Conservation (phyloP, 2,797 vertebrate species). For the Acipenser oxyrinchus region DNA sequence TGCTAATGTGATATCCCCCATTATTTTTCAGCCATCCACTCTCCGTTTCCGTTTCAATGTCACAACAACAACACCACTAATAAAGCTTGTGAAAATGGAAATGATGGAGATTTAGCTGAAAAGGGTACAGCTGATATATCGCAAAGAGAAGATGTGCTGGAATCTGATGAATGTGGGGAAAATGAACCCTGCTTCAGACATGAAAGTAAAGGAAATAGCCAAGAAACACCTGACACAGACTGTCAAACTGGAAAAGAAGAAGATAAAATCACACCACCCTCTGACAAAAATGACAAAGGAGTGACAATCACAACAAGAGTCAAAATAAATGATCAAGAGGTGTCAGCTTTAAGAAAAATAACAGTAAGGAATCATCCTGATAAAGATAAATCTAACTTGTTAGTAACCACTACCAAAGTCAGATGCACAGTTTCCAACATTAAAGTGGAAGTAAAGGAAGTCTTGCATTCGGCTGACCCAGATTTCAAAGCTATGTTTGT, state of each 20-base stretch:
- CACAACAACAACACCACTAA: conserved; percentile 28
- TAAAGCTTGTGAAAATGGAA: conserved; percentile 46
- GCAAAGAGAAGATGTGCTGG: conserved; percentile 37
- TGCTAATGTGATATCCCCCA: background rate
- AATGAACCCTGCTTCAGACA: conserved; percentile 27
- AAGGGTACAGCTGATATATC: conserved; percentile 44
- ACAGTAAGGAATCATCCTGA: conserved; percentile 25
- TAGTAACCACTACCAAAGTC: conserved; percentile 49
- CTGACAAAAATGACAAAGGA: conserved; percentile 33
- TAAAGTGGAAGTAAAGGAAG: conserved; percentile 62
- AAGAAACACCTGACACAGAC: conserved; percentile 35
- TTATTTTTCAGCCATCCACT: conserved; percentile 43
- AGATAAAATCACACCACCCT: conserved; percentile 32
- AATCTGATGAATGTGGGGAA: conserved; percentile 47
- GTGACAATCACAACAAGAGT: conserved; percentile 56
- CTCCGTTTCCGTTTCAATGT: conserved; percentile 35
- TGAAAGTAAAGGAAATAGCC: conserved; percentile 45
- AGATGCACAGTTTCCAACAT: conserved; percentile 45
- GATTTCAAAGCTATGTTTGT: conserved; percentile 39
- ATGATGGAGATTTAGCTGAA: conserved; percentile 36
- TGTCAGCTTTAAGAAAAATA: conserved; percentile 42
- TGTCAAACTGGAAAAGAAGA: conserved; percentile 30
- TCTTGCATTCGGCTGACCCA: conserved; percentile 24
- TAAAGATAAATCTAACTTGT: conserved; percentile 19
- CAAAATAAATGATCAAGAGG: conserved; percentile 45